These are phyloP conservation scores for Pantherophis alleghaniensis DNA, from an alignment of 2,797 vertebrate species.

Conservation along the genomic window DNA sequence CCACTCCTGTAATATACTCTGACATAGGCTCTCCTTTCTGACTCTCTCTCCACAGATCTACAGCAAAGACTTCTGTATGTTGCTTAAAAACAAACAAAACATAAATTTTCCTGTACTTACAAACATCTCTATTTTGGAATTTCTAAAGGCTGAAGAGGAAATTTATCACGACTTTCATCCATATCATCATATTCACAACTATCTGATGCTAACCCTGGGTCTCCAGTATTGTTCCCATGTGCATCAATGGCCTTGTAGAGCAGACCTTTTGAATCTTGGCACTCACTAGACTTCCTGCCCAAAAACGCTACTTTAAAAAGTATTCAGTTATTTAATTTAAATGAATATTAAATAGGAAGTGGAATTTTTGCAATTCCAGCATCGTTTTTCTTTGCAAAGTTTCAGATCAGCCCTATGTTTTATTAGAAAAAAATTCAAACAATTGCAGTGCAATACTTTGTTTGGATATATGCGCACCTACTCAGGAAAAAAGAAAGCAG, in stretches of 20 bases:
- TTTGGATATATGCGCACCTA: background rate
- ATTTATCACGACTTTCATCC: background rate
- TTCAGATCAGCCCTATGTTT: background rate
- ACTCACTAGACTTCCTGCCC: background rate
- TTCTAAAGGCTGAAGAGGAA: background rate
- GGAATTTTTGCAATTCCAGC: background rate
- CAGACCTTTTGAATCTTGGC: background rate
- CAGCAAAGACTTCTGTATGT: background rate
- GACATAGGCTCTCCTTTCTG: background rate
- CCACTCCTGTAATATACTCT: background rate
- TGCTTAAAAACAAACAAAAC: background rate
- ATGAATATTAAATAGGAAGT: background rate
- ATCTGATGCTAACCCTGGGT: background rate
- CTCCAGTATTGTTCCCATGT: background rate
- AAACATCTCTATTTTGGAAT: background rate
- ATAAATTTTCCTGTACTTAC: background rate
- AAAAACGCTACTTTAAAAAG: background rate
- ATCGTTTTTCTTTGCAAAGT: background rate
- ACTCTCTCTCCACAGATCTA: background rate
- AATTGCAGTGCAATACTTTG: background rate
- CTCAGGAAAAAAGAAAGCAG: background rate
- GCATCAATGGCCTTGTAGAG: background rate
- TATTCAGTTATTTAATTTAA: background rate
- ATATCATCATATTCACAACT: background rate
- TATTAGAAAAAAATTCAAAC: background rate